Evolutionary conservation across 2,888 invertebrate genomes (phyloP).

Genomic region (Thumatha senex): DNA sequence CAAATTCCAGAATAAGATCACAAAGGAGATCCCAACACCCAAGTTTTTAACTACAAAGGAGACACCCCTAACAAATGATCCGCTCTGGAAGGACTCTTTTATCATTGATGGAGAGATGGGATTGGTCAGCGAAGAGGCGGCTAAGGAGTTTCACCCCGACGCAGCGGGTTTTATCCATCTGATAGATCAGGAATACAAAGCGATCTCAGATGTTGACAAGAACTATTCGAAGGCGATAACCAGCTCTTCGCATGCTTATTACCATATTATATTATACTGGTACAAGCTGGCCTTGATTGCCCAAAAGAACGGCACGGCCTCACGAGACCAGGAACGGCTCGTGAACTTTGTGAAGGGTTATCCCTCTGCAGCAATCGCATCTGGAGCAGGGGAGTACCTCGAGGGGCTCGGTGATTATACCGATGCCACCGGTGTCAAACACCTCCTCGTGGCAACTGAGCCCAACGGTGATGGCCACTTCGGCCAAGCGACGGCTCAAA

Average conservation of each 20-base stretch:
- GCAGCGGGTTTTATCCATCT: background rate
- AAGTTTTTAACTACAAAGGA: background rate
- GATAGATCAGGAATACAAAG: background rate
- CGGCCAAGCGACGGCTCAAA: background rate
- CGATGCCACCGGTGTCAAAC: background rate
- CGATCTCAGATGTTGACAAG: background rate
- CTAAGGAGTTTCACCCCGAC: background rate
- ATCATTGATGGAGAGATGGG: background rate
- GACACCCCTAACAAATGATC: background rate
- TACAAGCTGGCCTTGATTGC: background rate
- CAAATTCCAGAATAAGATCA: background rate
- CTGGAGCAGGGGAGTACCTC: background rate
- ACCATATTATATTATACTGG: background rate
- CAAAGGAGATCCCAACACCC: background rate
- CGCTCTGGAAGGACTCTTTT: background rate
- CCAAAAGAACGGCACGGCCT: background rate
- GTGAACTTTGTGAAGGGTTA: background rate
- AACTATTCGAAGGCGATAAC: background rate
- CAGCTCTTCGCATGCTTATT: background rate
- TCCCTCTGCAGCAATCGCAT: background rate
- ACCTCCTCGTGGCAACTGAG: background rate
- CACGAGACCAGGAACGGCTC: background rate
- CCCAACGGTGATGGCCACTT: background rate
- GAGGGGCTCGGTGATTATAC: background rate
- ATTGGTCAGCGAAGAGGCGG: background rate